Conservation (phyloP, 2,797 vertebrate species). For the Molossus alvarezi region DNA sequence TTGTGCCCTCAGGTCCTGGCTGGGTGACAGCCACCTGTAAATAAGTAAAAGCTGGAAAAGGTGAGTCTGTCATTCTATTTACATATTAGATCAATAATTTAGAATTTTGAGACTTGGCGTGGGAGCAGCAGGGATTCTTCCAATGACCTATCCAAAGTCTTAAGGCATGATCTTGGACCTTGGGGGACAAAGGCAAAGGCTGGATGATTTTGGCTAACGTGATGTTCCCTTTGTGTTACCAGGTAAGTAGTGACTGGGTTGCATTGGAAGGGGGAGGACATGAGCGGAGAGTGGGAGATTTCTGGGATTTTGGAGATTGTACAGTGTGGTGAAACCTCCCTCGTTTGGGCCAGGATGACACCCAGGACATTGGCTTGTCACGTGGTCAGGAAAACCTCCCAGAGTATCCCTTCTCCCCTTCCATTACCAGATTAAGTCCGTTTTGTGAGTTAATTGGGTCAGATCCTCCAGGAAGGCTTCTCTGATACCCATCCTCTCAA, state of each 20-base stretch:
- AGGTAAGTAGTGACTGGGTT: not conserved
- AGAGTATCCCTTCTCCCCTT: not conserved
- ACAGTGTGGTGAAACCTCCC: not conserved
- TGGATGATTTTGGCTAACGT: not conserved
- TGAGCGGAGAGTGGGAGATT: accelerated
- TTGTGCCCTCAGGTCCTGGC: not conserved
- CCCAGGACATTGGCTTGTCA: not conserved
- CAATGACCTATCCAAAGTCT: not conserved
- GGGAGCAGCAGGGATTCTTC: not conserved
- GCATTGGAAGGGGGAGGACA: not conserved
- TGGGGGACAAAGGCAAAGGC: not conserved
- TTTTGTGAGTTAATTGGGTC: not conserved
- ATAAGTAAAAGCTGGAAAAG: not conserved
- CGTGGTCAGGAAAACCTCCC: not conserved
- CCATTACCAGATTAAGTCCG: too few species aligned
- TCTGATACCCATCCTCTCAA: too few species aligned
- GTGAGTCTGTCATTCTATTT: not conserved
- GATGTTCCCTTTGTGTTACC: too few species aligned
- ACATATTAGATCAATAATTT: not conserved
- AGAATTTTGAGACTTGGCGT: not conserved
- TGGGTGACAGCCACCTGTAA: not conserved
- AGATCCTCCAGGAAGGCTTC: not conserved
- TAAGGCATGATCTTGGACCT: not conserved
- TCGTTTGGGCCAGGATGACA: not conserved
- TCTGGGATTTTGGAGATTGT: not conserved